phyloP scores from a whole-genome alignment of 2,113 vertebrate species.

The Terrapene triunguis region DNA sequence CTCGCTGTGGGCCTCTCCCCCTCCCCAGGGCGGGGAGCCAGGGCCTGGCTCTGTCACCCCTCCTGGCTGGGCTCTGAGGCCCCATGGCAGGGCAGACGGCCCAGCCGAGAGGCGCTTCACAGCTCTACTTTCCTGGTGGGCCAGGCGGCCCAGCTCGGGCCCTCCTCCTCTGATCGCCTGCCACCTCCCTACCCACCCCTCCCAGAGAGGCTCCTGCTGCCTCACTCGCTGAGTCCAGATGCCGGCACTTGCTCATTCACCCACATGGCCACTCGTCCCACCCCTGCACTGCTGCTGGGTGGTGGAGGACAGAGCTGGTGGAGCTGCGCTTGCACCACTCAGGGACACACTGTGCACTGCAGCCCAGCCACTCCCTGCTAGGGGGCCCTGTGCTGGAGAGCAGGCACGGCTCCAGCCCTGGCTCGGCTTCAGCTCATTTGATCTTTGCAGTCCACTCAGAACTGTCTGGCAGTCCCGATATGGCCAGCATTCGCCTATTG shows the following conservation, averaged over 20 bases:
- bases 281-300: background rate
- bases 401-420: background rate
- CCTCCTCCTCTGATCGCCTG: too few species aligned
- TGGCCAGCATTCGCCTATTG: too few species aligned
- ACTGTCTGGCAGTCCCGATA: too few species aligned
- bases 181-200: background rate
- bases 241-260: background rate
- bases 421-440: background rate
- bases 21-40: too few species aligned
- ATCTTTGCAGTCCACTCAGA: background rate
- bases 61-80: too few species aligned
- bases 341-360: background rate
- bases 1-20: too few species aligned
- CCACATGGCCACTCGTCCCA: background rate
- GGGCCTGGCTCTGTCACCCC: too few species aligned
- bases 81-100: too few species aligned
- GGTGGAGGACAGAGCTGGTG: background rate
- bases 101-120: too few species aligned
- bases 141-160: too few species aligned
- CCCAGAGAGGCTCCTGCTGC: background rate
- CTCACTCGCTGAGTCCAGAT: background rate
- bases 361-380: background rate
- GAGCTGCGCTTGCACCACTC: background rate
- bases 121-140: too few species aligned
- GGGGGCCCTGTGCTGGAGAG: background rate